phyloP scores from a whole-genome alignment of 2,797 vertebrate species.

The Rhodeus uyekii region DNA sequence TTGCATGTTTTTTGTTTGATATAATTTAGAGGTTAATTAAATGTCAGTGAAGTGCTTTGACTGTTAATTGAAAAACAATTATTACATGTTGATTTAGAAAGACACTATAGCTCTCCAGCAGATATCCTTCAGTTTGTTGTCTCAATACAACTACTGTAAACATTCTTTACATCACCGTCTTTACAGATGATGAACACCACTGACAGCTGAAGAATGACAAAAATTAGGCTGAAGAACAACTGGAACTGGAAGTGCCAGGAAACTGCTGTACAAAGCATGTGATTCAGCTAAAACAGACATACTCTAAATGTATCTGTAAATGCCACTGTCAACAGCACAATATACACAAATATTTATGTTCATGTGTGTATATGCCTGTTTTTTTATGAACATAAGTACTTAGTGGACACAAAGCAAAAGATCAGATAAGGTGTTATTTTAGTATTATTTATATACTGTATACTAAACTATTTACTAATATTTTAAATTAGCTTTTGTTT shows the following conservation, averaged over 20 bases:
- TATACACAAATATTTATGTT: no score
- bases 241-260: not conserved
- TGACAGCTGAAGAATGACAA: not conserved
- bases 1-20: not conserved
- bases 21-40: not conserved
- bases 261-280: constrained; percentile 20
- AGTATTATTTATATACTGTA: no score
- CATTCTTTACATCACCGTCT: not conserved
- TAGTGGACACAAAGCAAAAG: no score
- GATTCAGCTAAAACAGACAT: constrained; percentile 34
- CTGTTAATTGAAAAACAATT: not conserved
- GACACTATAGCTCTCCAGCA: not conserved
- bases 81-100: not conserved
- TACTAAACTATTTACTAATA: no score
- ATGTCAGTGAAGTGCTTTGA: not conserved
- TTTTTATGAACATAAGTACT: no score
- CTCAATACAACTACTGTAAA: not conserved
- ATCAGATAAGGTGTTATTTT: no score
- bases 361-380: no score
- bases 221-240: constrained; percentile 25
- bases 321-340: no score
- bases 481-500: no score
- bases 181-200: not conserved
- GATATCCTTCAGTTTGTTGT: not conserved
- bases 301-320: not conserved